These are phyloP conservation scores for Pantala flavescens DNA, from an alignment of 1,140 invertebrate genomes.

Conservation along the genomic window DNA sequence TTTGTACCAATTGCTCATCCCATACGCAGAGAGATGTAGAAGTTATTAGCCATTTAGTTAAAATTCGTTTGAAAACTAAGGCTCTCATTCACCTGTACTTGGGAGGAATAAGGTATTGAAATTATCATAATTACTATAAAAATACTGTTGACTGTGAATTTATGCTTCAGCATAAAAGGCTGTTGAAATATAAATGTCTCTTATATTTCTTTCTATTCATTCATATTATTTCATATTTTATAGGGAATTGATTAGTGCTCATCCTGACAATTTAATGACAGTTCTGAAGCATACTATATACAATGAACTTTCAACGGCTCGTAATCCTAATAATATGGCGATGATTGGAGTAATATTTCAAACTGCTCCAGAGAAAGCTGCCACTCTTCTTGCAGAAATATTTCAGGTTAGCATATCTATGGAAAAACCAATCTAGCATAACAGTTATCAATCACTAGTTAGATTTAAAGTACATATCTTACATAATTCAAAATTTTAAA, in stretches of 20 bases:
- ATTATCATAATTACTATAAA: background rate
- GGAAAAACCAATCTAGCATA: too few species aligned
- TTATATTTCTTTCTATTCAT: slow-evolving; percentile 12
- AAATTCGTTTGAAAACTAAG: slow-evolving; percentile 89
- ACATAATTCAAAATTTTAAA: background rate
- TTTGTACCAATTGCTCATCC: slow-evolving; percentile 79
- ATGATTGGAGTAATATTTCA: slow-evolving; percentile 79
- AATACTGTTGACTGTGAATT: background rate
- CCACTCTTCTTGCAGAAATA: slow-evolving; percentile 67
- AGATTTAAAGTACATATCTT: background rate
- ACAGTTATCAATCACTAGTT: too few species aligned
- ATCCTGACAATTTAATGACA: slow-evolving; percentile 73
- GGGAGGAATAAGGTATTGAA: slow-evolving; percentile 59
- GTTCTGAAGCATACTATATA: slow-evolving; percentile 87
- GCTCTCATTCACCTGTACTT: slow-evolving; percentile 81
- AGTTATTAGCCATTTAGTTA: slow-evolving; percentile 78
- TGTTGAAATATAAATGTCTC: background rate
- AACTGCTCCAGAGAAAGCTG: slow-evolving; percentile 61
- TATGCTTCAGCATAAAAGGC: background rate
- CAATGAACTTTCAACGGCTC: slow-evolving; percentile 79
- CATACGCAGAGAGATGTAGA: slow-evolving; percentile 74
- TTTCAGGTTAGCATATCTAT: slow-evolving; percentile 40
- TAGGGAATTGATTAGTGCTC: slow-evolving; percentile 62
- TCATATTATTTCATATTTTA: slow-evolving; percentile 22
- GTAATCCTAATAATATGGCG: slow-evolving; percentile 91